A percentile compares a stretch with the other conserved stretches of the same genome.
Evolutionary conservation across 2,113 vertebrate species (phyloP).

Genomic region (Eretmochelys imbricata): DNA sequence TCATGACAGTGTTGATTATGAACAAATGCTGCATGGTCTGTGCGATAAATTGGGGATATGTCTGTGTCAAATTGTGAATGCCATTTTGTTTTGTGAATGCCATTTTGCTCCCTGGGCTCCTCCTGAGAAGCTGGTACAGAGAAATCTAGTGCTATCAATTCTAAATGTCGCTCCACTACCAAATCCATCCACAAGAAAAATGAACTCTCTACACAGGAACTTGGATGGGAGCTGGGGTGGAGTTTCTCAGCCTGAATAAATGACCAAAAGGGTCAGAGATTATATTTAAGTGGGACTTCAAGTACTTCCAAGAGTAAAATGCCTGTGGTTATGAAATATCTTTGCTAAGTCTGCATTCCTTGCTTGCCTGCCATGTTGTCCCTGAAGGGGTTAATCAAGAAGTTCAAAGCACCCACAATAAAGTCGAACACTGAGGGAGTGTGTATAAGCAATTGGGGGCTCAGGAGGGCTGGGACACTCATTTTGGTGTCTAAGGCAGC

Average conservation of each 20-base stretch:
- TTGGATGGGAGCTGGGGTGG: not conserved
- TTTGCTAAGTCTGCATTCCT: not conserved
- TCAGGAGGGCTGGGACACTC: not conserved
- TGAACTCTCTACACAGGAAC: not conserved
- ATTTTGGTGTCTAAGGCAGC: not conserved
- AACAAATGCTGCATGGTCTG: not conserved
- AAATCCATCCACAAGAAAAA: not conserved
- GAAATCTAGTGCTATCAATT: not conserved
- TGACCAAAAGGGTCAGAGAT: not conserved
- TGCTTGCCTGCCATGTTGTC: not conserved
- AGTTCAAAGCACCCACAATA: not conserved
- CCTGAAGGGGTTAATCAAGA: not conserved
- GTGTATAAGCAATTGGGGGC: rapidly evolving
- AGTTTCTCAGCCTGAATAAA: not conserved
- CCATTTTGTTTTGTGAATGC: not conserved
- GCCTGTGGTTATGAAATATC: not conserved
- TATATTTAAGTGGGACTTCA: not conserved
- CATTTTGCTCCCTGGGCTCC: not conserved
- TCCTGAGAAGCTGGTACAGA: not conserved
- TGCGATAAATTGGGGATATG: not conserved
- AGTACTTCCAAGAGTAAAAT: not conserved
- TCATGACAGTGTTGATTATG: not conserved
- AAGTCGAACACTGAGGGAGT: not conserved
- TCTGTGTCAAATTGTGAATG: not conserved
- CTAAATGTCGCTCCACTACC: not conserved